Evolutionary conservation across 2,797 vertebrate species (phyloP), one percentile per base, ranked within the genome.

Genomic region (Staurois parvus): DNA sequence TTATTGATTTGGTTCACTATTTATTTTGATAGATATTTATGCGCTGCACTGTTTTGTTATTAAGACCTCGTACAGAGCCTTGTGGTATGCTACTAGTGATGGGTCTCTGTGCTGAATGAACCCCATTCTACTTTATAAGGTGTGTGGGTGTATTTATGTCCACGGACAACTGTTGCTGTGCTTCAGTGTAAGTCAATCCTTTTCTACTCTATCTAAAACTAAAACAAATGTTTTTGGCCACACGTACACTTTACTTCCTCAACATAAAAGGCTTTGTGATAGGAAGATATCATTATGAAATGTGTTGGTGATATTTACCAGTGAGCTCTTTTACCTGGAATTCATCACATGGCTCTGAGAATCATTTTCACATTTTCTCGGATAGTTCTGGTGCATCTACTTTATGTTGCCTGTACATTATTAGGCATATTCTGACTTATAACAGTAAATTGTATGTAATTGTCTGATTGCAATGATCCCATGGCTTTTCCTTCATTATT

Each of bases 401-500:
- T 11, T 66, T 66, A 66, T 28, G 26, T 5, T 66, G 64, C 64
- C 26, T 29, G 5, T 29, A 28, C 64, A 66, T 66, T 66, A 64
- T 26, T n/a, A 64, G 26, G 59, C 24, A 3, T 9, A 26, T 24
- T 37, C 45, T 48, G 59, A 40, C 62, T 29, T 72, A 45, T 19
- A 52, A 59, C 30, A n/a, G 34, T 28, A 59, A 59, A 81, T 81
- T 81, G 56, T 13, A 32, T 32, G 34, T 72, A 32, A 73, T 72
- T 72, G 70, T 72, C 42, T 84, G 32, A 72, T 84, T 79, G 56
- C 67, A 66, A 26, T 84, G 30, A 28, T 56, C 30, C 30, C 37
- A 32, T 67, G 40, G 29, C 52, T 52, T 77, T 56, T 52, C 19
- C 42, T 24, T 37, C 21, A 30, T 83, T 72, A 21, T 84, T 59